Evolutionary conservation across 1,140 invertebrate species (phyloP).

Genomic region (Phymastichus coffea): DNA sequence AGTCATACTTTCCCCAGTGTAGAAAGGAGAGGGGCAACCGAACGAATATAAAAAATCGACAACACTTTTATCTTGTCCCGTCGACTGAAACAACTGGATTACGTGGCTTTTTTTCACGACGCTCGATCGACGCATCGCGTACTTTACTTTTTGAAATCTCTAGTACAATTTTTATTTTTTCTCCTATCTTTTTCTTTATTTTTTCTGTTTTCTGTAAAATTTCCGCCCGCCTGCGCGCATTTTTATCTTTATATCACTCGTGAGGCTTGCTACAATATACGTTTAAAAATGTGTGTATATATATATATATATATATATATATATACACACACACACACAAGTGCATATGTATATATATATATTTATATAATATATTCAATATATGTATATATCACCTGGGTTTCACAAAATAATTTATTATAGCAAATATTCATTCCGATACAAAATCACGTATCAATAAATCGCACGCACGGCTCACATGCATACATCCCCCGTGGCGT

Average conservation of each 20-base stretch:
- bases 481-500: too few species aligned
- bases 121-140: slow-evolving; percentile 16
- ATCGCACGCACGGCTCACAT: too few species aligned
- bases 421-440: slow-evolving; percentile 16
- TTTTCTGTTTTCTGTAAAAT: neutral
- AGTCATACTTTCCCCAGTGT: too few species aligned
- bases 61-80: neutral
- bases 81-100: neutral
- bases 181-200: neutral
- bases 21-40: too few species aligned
- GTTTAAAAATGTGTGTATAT: slow-evolving; percentile 8
- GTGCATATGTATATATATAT: neutral
- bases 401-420: slow-evolving; percentile 24
- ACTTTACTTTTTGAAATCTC: too few species aligned
- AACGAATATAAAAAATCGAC: neutral
- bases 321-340: slow-evolving; percentile 9
- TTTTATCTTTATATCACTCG: slow-evolving; percentile 21
- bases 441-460: too few species aligned
- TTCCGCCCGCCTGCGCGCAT: slow-evolving; percentile 26
- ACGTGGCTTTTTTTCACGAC: too few species aligned
- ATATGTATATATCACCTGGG: slow-evolving; percentile 3
- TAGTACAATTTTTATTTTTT: neutral
- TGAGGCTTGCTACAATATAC: slow-evolving; percentile 36
- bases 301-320: slow-evolving; percentile 1
- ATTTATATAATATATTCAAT: neutral